These are phyloP conservation scores for Catostomus latipinnis DNA, from an alignment of 2,797 vertebrate species.

Conservation along the genomic window DNA sequence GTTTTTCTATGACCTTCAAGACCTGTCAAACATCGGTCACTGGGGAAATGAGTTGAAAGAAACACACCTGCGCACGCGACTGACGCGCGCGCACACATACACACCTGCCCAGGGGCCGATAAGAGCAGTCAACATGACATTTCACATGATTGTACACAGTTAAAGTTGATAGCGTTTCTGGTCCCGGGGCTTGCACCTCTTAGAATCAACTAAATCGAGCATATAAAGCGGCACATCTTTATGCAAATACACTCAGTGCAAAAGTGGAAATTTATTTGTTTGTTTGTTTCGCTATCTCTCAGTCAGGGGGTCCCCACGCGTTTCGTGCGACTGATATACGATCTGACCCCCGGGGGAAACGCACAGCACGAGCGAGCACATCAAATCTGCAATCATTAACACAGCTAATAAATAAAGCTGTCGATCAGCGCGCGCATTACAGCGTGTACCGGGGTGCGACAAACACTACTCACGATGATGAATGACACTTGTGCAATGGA, in stretches of 20 bases:
- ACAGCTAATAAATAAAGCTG: conserved; percentile 72
- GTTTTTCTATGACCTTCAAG: conserved; percentile 36
- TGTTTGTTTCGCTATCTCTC: conserved; percentile 21
- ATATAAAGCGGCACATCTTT: background rate
- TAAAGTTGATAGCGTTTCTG: conserved; percentile 70
- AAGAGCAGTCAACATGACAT: conserved; percentile 55
- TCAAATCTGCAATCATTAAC: conserved; percentile 76
- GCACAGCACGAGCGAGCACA: conserved; percentile 64
- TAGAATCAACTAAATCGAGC: conserved; percentile 2
- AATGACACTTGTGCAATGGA: conserved; percentile 38
- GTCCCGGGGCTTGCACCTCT: conserved; percentile 9
- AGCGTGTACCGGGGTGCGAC: conserved; percentile 55
- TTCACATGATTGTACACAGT: conserved; percentile 67
- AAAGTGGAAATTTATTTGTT: conserved; percentile 4
- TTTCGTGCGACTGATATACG: conserved; percentile 50
- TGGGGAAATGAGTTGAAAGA: conserved; percentile 31
- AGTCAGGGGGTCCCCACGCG: conserved; percentile 33
- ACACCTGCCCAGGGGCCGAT: conserved; percentile 65
- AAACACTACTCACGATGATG: conserved; percentile 52
- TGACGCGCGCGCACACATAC: conserved; percentile 5
- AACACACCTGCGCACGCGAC: conserved; percentile 39
- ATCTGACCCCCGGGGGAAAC: conserved; percentile 62
- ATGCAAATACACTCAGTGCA: conserved; percentile 57
- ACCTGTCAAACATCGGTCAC: conserved; percentile 54
- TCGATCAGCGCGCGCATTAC: conserved; percentile 59